Percentiles rank a stretch among this genome's conserved stretches.
phyloP scores from a whole-genome alignment of 2,113 vertebrate genomes.

The Capricornis sumatraensis region DNA sequence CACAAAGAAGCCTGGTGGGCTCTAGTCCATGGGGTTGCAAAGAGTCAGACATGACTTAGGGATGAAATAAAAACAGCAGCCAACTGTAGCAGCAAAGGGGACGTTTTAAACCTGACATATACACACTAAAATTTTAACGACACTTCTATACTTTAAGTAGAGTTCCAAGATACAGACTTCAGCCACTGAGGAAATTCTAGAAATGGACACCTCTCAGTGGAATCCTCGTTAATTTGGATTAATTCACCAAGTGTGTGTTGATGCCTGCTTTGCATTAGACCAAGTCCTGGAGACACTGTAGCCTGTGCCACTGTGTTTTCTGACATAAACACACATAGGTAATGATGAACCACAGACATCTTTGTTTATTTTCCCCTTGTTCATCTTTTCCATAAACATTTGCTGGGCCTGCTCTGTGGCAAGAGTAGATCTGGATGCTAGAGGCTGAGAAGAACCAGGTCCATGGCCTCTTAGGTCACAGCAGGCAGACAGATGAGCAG shows the following conservation, averaged over 20 bases:
- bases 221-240: background rate
- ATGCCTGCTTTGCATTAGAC: background rate
- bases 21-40: background rate
- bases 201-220: background rate
- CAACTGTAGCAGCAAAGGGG: background rate
- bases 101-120: background rate
- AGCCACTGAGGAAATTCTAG: background rate
- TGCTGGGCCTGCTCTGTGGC: background rate
- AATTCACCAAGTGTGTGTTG: background rate
- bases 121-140: background rate
- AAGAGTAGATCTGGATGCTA: background rate
- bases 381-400: background rate
- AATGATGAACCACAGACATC: background rate
- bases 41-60: background rate
- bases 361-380: background rate
- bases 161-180: background rate
- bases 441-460: background rate
- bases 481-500: background rate
- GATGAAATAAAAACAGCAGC: background rate
- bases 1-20: background rate
- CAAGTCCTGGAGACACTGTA: background rate
- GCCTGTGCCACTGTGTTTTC: background rate
- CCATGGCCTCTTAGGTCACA: background rate
- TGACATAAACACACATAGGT: background rate
- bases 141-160: background rate